Conservation (phyloP, 2,797 vertebrate species). For the Liparis tanakae region DNA sequence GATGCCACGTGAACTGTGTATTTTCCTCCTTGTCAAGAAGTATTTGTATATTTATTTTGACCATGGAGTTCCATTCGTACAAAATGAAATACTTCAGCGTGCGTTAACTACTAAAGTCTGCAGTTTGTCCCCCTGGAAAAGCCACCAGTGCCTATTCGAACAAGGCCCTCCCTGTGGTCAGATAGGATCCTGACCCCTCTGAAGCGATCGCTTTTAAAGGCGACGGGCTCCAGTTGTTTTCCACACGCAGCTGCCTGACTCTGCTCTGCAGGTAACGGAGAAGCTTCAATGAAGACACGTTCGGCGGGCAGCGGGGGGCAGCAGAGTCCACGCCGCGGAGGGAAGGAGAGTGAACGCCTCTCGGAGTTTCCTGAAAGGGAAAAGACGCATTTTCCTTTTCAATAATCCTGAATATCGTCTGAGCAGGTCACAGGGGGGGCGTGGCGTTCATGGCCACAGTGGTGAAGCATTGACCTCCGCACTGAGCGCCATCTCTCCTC, state of each 20-base stretch:
- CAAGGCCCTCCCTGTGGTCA: conserved; percentile 48
- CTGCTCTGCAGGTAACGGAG: conserved; percentile 79
- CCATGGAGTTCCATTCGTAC: neutral
- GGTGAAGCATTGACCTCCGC: conserved; percentile 66
- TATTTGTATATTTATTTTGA: neutral
- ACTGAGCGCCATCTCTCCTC: conserved; percentile 48
- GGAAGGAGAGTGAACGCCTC: conserved; percentile 45
- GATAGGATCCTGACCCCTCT: conserved; percentile 57
- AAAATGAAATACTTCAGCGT: neutral
- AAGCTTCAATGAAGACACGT: conserved; percentile 74
- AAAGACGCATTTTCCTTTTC: neutral
- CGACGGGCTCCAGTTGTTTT: conserved; percentile 47
- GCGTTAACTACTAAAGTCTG: neutral
- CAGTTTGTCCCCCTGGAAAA: neutral
- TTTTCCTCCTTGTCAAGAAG: neutral
- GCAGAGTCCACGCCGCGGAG: conserved; percentile 34
- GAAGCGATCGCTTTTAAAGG: conserved; percentile 19
- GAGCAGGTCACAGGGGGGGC: neutral
- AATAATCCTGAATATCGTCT: neutral
- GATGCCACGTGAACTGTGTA: neutral
- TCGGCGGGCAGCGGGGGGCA: conserved; percentile 37
- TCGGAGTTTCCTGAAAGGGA: conserved; percentile 61
- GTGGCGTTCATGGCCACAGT: neutral
- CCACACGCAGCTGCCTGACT: conserved; percentile 81
- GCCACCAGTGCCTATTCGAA: neutral